Conservation (phyloP, 2,888 invertebrate species). For the Drosophila phalerata region DNA sequence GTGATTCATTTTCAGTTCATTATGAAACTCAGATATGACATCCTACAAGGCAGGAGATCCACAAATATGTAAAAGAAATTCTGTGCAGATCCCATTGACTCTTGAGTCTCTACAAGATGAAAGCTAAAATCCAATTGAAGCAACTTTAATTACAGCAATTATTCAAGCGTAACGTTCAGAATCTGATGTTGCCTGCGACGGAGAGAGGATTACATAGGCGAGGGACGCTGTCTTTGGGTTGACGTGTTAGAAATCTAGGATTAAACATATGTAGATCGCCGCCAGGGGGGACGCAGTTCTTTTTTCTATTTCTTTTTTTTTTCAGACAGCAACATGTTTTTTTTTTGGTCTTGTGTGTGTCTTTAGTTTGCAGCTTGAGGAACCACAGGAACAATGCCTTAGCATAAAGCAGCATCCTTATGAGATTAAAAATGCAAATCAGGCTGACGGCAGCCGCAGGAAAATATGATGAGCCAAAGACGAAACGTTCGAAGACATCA, state of each 20-base stretch:
- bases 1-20: constrained; percentile 35
- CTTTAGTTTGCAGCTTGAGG: constrained; percentile 64
- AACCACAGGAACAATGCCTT: constrained; percentile 71
- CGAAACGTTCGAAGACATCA: constrained; percentile 24
- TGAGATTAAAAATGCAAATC: constrained; percentile 85
- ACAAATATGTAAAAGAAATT: constrained; percentile 24
- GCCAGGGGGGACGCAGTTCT: constrained; percentile 31
- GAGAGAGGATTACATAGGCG: constrained; percentile 35
- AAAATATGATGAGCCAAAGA: constrained; percentile 64
- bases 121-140: constrained; percentile 62
- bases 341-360: constrained; percentile 16
- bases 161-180: constrained; percentile 66
- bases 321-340: constrained; percentile 43
- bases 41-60: constrained; percentile 33
- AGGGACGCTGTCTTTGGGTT: constrained; percentile 17
- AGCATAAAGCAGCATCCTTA: constrained; percentile 76
- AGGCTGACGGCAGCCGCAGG: constrained; percentile 64
- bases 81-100: constrained; percentile 57
- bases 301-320: constrained; percentile 32
- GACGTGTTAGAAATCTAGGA: constrained; percentile 76
- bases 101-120: constrained; percentile 48
- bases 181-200: constrained; percentile 23
- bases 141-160: constrained; percentile 77
- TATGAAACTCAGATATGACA: constrained; percentile 28
- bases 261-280: constrained; percentile 77